Evolutionary conservation across 2,113 vertebrate species (phyloP), one percentile per base, ranked within the genome.

Genomic region (Hipposideros armiger): DNA sequence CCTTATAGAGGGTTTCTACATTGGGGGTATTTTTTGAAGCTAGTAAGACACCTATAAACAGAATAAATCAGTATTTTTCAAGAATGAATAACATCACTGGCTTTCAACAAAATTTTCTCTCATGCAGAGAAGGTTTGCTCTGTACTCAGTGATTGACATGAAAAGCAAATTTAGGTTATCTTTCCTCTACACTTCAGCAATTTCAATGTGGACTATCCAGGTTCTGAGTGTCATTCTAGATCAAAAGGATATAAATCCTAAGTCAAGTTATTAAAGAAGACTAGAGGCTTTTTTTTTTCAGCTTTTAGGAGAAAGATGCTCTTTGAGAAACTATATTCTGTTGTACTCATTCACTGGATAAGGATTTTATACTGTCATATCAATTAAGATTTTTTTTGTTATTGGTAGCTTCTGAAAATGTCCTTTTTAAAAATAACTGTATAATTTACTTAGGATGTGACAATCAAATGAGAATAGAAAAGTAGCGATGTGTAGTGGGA

Each of bases 141-240:
- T 97, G 47, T 92, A 97, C 77, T 60, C 80, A 87, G 73, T 95
- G 95, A 98, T 32, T 96, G 97, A 97, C 87, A 83, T 3, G 42
- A 90, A 93, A 97, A 98, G 82, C 69, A 98, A 98, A 96, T 95
- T 83, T 95, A 97, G 32, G 76, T 96, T 97, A 96, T 98, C 95
- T 96, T 98, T 97, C 52, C 83, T 98, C 73, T 91, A 92, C 67
- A 95, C 88, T 97, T 97, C 58, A 98, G 80, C 93, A 97, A 95
- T 97, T 97, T 98, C 97, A 98, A 90, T 87, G 95, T 95, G 92
- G 77, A 94, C 73, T 52, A 74, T 58, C 56, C 36, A 56, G 26
- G 74, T 97, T 96, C 91, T 88, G 60, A 92, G 91, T 98, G 97
- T 97, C 97, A 98, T 40, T 96, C 72, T 83, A 97, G 56, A 97